These are phyloP conservation scores for Hemitrygon akajei DNA, from an alignment of 2,797 vertebrate species.

Conservation along the genomic window DNA sequence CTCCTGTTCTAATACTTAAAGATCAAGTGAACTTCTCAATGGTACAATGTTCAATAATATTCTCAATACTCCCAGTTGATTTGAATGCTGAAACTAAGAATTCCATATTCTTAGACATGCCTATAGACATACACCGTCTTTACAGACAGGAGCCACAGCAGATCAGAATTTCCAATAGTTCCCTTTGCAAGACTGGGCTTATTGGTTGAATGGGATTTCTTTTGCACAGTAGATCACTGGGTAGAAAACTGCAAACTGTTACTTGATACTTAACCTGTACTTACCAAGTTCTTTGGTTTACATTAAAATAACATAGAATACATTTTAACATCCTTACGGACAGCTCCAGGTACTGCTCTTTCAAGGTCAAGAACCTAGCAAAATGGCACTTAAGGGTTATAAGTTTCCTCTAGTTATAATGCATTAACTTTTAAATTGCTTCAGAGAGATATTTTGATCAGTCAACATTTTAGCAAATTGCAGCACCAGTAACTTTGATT, in stretches of 20 bases:
- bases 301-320: background rate
- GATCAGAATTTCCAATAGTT: background rate
- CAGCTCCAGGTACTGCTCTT: background rate
- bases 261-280: background rate
- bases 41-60: background rate
- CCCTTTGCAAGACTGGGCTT: background rate
- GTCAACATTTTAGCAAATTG: conserved; percentile 4
- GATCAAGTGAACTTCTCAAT: background rate
- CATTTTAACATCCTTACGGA: background rate
- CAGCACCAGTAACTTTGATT: conserved; percentile 15
- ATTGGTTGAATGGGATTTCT: background rate
- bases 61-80: background rate
- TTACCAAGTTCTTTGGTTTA: background rate
- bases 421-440: background rate
- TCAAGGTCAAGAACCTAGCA: background rate
- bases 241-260: background rate
- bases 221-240: background rate
- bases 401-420: background rate
- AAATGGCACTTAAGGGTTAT: background rate
- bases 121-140: background rate
- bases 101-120: background rate
- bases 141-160: background rate
- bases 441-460: conserved; percentile 23
- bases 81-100: background rate
- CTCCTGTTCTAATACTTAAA: background rate